Conservation (phyloP, 2,113 vertebrate species). For the Actenoides hombroni region DNA sequence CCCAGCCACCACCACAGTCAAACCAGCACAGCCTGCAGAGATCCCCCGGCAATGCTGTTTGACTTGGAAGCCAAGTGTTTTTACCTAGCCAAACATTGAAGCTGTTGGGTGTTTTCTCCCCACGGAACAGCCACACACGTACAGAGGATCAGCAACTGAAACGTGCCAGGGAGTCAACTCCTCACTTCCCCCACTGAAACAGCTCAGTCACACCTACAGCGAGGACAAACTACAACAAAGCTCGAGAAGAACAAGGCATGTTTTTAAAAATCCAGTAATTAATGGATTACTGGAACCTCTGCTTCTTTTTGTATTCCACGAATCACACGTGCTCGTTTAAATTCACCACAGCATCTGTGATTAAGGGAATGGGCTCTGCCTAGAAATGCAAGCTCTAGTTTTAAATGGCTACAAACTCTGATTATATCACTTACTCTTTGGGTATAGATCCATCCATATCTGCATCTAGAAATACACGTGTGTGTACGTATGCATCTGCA, state of each 20-base stretch:
- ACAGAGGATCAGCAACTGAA: conserved; percentile 2
- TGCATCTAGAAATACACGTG: background rate
- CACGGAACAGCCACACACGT: background rate
- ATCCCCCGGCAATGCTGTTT: background rate
- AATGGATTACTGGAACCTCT: conserved; percentile 36
- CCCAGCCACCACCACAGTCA: background rate
- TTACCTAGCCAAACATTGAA: background rate
- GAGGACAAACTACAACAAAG: conserved; percentile 35
- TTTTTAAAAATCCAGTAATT: conserved; percentile 66
- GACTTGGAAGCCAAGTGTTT: background rate
- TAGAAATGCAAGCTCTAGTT: background rate
- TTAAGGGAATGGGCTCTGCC: conserved; percentile 30
- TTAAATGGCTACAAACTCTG: background rate
- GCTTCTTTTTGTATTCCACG: conserved; percentile 38
- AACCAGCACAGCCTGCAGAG: background rate
- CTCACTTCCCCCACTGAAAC: background rate
- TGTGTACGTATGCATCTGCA: background rate
- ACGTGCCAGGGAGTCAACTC: conserved; percentile 18
- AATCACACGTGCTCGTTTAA: conserved; percentile 47
- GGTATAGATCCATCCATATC: background rate
- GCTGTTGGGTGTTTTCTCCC: background rate
- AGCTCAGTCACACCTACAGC: conserved; percentile 43
- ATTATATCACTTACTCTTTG: background rate
- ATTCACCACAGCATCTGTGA: conserved; percentile 14
- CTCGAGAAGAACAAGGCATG: conserved; percentile 18